Evolutionary conservation across 2,797 vertebrate genomes (phyloP).

Genomic region (Acridotheres tristis): DNA sequence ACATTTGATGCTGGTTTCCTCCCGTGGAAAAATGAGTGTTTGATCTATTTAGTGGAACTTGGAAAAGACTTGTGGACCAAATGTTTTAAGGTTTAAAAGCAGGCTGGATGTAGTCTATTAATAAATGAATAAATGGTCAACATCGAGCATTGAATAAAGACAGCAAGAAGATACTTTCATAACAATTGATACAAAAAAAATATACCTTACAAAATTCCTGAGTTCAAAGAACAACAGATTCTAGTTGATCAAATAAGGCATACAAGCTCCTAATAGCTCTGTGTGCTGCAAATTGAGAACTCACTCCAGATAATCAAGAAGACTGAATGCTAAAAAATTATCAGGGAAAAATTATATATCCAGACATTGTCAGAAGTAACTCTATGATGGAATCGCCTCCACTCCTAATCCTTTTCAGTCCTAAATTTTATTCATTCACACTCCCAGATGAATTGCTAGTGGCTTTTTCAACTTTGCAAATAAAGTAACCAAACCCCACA

Average conservation of each 20-base stretch:
- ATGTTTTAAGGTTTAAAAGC: background rate
- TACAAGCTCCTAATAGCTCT: background rate
- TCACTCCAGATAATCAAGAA: background rate
- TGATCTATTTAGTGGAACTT: background rate
- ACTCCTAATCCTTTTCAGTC: background rate
- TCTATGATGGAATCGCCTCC: background rate
- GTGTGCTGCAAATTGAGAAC: background rate
- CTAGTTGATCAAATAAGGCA: background rate
- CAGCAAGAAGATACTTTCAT: background rate
- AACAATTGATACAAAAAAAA: background rate
- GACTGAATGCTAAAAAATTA: background rate
- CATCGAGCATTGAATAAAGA: background rate
- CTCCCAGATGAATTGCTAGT: background rate
- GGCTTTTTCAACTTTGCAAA: background rate
- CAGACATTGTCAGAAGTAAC: background rate
- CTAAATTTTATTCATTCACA: background rate
- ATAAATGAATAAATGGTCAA: background rate
- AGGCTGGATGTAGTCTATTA: background rate
- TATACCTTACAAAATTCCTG: background rate
- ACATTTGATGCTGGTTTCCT: background rate
- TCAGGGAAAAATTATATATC: background rate
- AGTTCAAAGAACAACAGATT: background rate
- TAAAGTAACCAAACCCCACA: background rate
- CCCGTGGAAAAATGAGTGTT: background rate
- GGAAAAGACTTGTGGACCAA: background rate